Evolutionary conservation across 2,888 invertebrate species (phyloP).

Genomic region (Dermolepida albohirtum): DNA sequence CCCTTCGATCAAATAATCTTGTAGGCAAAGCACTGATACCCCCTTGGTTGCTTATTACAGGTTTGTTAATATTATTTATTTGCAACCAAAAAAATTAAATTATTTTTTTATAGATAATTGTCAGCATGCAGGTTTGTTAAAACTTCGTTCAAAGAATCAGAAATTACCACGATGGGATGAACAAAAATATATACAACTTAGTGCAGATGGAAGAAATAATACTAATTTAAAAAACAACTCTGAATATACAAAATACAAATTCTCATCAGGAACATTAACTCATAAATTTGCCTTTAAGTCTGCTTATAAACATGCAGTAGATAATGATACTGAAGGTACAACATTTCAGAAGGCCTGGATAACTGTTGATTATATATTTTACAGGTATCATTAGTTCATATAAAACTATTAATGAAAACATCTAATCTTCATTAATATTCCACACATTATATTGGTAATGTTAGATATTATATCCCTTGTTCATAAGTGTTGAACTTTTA

Average conservation of each 20-base stretch:
- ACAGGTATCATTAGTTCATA: conserved; percentile 68
- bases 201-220: conserved; percentile 49
- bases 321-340: conserved; percentile 72
- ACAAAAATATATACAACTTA: conserved; percentile 58
- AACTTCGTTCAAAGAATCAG: conserved; percentile 49
- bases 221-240: conserved; percentile 39
- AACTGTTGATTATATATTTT: conserved; percentile 94
- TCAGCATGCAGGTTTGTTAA: conserved; percentile 58
- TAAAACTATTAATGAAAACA: neutral
- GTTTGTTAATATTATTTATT: conserved; percentile 49
- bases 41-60: conserved; percentile 62
- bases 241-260: conserved; percentile 61
- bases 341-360: conserved; percentile 82
- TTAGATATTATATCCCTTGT: too few species aligned
- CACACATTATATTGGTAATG: too few species aligned
- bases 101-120: conserved; percentile 56
- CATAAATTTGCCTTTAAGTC: conserved; percentile 78
- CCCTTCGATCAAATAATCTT: conserved; percentile 35
- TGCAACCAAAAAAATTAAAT: conserved; percentile 5
- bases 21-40: conserved; percentile 42
- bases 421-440: conserved; percentile 12
- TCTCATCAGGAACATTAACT: conserved; percentile 72
- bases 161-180: conserved; percentile 53
- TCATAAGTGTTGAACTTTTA: too few species aligned
- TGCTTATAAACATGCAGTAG: conserved; percentile 72